Evolutionary conservation across 2,113 vertebrate species (phyloP).

Genomic region (Psittacus erithacus): DNA sequence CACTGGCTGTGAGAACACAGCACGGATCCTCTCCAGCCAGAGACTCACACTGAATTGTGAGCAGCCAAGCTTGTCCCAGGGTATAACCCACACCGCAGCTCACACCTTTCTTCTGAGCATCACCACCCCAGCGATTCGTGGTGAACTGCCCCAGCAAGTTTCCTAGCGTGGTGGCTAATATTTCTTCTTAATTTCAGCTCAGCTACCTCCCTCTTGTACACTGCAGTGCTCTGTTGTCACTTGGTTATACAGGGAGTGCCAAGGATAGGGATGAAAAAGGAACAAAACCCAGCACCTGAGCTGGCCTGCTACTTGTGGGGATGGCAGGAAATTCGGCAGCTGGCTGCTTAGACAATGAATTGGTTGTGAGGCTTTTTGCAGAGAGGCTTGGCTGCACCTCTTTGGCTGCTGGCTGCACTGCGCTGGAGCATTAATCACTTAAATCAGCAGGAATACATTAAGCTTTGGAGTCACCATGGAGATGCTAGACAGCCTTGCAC

Average conservation of each 20-base stretch:
- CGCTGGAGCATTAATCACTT: constrained; percentile 58
- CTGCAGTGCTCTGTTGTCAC: neutral
- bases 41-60: accelerated
- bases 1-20: accelerated
- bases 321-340: neutral
- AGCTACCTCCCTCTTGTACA: neutral
- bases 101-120: neutral
- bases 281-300: constrained; percentile 7
- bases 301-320: neutral
- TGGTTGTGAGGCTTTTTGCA: constrained; percentile 10
- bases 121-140: neutral
- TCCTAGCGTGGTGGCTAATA: neutral
- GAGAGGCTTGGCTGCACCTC: constrained; percentile 45
- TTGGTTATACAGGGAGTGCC: neutral
- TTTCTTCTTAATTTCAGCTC: neutral
- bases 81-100: accelerated
- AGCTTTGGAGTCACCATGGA: constrained; percentile 63
- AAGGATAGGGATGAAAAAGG: neutral
- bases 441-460: constrained; percentile 64
- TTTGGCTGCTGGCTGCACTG: neutral
- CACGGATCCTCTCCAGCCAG: accelerated
- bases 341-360: neutral
- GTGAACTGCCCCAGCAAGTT: neutral
- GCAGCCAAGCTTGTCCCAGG: neutral
- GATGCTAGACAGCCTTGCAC: constrained; percentile 27